phyloP scores from a whole-genome alignment of 2,113 vertebrate species.

The Furnarius figulus region DNA sequence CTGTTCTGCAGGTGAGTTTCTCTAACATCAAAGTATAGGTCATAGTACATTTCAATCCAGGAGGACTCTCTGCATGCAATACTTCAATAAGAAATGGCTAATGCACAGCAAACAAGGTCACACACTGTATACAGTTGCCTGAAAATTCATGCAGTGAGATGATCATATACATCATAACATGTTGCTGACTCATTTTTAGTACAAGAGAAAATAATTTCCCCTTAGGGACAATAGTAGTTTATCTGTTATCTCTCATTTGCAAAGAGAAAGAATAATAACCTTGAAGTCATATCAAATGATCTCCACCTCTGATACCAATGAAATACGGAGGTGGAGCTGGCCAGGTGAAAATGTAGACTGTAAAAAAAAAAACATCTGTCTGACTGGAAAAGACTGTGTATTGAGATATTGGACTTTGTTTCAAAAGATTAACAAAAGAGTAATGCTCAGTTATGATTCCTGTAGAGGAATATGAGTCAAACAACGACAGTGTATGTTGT shows the following conservation, averaged over 20 bases:
- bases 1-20: not conserved
- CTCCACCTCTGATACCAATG: not conserved
- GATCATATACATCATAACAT: not conserved
- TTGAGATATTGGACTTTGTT: not conserved
- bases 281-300: slow-evolving; percentile 9
- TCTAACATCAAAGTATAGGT: not conserved
- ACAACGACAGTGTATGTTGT: not conserved
- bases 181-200: slow-evolving; percentile 6
- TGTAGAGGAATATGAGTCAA: not conserved
- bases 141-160: not conserved
- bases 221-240: not conserved
- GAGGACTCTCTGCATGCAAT: not conserved
- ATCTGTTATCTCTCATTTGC: not conserved
- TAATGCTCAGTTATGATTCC: not conserved
- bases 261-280: slow-evolving; percentile 1
- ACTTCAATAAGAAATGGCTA: not conserved
- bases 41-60: not conserved
- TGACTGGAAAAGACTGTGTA: not conserved
- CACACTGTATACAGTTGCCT: not conserved
- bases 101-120: not conserved
- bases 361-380: not conserved
- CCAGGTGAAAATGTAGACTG: not conserved
- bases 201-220: not conserved
- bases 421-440: not conserved
- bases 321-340: not conserved